These are phyloP conservation scores for Sepiola atlantica DNA, from an alignment of 2,888 invertebrate species.

Conservation along the genomic window DNA sequence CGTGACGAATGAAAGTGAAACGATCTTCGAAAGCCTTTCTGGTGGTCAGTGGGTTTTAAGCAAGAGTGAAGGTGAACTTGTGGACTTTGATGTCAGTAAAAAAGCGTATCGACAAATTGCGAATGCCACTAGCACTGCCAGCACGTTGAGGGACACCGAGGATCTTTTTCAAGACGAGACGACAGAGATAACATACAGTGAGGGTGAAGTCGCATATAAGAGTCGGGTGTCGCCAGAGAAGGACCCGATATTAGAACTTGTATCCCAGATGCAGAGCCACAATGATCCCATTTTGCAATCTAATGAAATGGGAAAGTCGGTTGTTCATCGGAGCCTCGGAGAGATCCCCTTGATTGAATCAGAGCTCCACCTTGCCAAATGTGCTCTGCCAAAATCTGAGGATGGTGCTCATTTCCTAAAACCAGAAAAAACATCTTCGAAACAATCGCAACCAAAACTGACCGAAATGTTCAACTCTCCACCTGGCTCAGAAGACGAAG, in stretches of 20 bases:
- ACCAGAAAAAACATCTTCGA: background rate
- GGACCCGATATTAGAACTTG: conserved; percentile 63
- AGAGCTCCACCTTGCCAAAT: background rate
- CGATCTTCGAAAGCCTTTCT: conserved; percentile 67
- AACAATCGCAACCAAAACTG: background rate
- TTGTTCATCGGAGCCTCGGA: background rate
- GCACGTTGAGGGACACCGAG: conserved; percentile 67
- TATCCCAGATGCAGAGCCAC: conserved; percentile 52
- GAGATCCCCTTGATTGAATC: background rate
- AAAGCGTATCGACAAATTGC: conserved; percentile 50
- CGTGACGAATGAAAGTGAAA: conserved; percentile 53
- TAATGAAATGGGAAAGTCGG: background rate
- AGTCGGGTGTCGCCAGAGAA: conserved; percentile 61
- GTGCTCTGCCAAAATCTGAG: background rate
- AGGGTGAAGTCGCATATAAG: conserved; percentile 66
- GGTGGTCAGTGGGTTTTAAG: conserved; percentile 73
- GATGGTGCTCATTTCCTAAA: background rate
- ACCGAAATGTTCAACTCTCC: background rate
- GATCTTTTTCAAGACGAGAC: conserved; percentile 62
- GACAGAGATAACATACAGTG: conserved; percentile 61
- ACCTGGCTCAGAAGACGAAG: background rate
- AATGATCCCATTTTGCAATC: background rate
- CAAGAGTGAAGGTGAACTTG: conserved; percentile 71
- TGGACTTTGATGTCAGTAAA: conserved; percentile 61
- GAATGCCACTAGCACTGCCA: conserved; percentile 64